A percentile compares a stretch with the other conserved stretches of the same genome.
These are phyloP conservation scores for Protonibea diacanthus DNA, from an alignment of 2,797 vertebrate species.

Conservation along the genomic window DNA sequence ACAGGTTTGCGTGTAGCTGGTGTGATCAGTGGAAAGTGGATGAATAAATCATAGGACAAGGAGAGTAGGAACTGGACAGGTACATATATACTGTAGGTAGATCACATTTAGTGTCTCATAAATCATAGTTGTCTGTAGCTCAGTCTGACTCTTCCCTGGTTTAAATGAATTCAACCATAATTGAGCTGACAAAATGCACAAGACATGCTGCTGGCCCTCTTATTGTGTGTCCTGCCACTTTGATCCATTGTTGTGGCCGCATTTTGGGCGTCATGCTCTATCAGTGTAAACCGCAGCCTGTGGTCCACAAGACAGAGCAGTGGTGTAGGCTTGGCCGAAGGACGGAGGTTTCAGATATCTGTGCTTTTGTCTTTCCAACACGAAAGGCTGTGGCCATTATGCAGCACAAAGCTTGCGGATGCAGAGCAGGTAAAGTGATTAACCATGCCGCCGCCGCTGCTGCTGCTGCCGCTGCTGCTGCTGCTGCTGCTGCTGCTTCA, in stretches of 20 bases:
- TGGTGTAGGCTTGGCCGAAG: conserved; percentile 24
- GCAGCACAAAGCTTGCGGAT: conserved; percentile 48
- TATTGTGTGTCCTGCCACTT: conserved; percentile 41
- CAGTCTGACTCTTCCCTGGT: background rate
- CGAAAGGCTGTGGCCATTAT: conserved; percentile 44
- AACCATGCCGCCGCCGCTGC: conserved; percentile 59
- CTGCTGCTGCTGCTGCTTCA: conserved; percentile 5
- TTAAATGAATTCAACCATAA: conserved; percentile 21
- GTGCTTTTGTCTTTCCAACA: conserved; percentile 53
- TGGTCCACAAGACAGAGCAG: conserved; percentile 11
- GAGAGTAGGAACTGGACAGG: conserved; percentile 35
- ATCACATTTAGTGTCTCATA: conserved; percentile 25
- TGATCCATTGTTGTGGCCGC: conserved; percentile 49
- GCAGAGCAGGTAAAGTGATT: conserved; percentile 72
- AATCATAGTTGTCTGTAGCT: conserved; percentile 15
- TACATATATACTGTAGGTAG: background rate
- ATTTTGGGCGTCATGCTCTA: conserved; percentile 5
- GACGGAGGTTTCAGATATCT: conserved; percentile 59
- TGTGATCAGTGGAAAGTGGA: conserved; percentile 77
- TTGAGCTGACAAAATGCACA: conserved; percentile 19
- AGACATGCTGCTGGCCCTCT: background rate
- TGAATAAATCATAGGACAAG: conserved; percentile 79
- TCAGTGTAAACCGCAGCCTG: conserved; percentile 9
- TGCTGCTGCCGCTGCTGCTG: conserved; percentile 34
- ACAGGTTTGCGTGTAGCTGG: conserved; percentile 47